Base-by-base conservation (phyloP, 2,797 vertebrate species). In the Microctenopoma lineatum region DNA sequence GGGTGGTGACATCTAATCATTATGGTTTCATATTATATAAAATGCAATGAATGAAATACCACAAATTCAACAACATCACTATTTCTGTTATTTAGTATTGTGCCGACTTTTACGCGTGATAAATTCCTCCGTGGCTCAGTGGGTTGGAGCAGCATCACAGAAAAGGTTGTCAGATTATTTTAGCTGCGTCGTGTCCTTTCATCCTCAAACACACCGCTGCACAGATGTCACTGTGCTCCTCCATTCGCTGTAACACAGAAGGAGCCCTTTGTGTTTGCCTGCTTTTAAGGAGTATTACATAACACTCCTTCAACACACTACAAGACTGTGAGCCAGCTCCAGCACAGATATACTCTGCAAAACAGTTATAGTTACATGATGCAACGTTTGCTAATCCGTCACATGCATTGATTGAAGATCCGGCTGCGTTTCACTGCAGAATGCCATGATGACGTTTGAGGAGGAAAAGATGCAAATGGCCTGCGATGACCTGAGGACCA, bases 381-480 rank as follows among this genome's bases (percentile, higher is more conserved):
- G 6, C 10, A n/a, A 15, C 32, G 4, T 36, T 57, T 52, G 34
- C 21, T 11, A 12, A 14, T 44, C 18, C 4, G 1, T 21, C 1
- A 27, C 21, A 46, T 50, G 15, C 36, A 39, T 39, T 21, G 39
- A 7, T 25, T 7, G 15, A 16, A 38, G 5, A 21, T 70, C 44
- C 59, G 25, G 2, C 21, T 44, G 57, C 75, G 52, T 50, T 50
- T 61, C 16, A 1, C 64, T 76, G 25, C 87, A 98, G 97, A 98
- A 98, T 63, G 98, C 97, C 78, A 98, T 99, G 96, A 98, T 99
- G 98, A 99, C 97, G 0, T 99, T 98, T 87, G 98, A 99, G 90
- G 98, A 99, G 88, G 98, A 99, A 87, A 99, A 99, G 87, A 98
- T 99, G 98, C 98, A 99, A 69, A 86, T 94, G 79, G 98, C 98